A percentile compares a stretch with the other conserved stretches of the same genome.
Conservation (phyloP, 2,888 invertebrate genomes). For the Mayetiola destructor region DNA sequence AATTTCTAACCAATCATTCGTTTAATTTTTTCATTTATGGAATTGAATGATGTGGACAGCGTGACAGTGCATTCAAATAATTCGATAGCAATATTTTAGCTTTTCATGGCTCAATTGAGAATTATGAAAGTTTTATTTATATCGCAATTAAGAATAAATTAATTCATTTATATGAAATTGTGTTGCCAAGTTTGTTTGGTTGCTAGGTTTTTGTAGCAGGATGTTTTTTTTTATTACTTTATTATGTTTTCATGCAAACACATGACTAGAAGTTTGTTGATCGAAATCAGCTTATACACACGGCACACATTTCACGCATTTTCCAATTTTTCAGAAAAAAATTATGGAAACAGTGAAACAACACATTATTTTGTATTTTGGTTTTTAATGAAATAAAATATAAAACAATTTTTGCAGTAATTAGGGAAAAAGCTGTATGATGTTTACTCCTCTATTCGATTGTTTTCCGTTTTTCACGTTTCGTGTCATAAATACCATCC, state of each 20-base stretch:
- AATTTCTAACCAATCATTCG: neutral
- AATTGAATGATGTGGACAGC: neutral
- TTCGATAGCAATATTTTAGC: neutral
- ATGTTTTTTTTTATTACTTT: conserved; percentile 6
- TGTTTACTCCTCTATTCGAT: neutral
- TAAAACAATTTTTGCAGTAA: neutral
- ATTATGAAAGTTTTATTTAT: conserved; percentile 1
- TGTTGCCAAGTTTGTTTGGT: neutral
- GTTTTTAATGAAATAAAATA: neutral
- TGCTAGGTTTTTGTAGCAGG: neutral
- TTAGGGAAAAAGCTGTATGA: neutral
- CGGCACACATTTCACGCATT: neutral
- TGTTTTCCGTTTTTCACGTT: neutral
- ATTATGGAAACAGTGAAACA: neutral
- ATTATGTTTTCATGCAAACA: neutral
- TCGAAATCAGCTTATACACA: neutral
- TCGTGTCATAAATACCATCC: no score
- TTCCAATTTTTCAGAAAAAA: neutral
- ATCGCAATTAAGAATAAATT: conserved; percentile 5
- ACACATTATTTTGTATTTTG: no score
- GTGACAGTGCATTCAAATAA: neutral
- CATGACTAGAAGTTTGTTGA: neutral
- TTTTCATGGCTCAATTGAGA: neutral
- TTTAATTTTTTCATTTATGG: neutral
- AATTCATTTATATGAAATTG: neutral